A percentile compares a stretch with the other conserved stretches of the same genome.
phyloP scores from a whole-genome alignment of 2,113 vertebrate species.

The Nibea coibor region DNA sequence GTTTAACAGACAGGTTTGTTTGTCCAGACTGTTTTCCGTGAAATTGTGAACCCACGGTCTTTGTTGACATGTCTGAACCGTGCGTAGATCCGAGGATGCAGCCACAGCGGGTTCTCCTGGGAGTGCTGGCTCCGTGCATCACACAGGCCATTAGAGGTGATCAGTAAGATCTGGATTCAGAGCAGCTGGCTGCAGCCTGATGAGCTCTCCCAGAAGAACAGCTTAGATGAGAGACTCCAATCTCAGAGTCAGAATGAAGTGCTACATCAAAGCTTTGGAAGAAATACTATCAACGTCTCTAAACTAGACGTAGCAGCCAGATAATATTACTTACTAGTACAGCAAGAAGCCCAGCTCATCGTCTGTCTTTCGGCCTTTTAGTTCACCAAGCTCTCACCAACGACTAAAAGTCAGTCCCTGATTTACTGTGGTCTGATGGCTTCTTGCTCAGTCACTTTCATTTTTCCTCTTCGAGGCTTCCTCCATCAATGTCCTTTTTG shows the following conservation, averaged over 20 bases:
- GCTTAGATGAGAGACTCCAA: slow-evolving; percentile 21
- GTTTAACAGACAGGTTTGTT: slow-evolving; percentile 32
- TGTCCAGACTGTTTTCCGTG: slow-evolving; percentile 21
- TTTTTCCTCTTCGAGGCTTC: too few species aligned
- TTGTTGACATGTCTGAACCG: slow-evolving; percentile 12
- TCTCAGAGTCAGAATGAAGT: slow-evolving; percentile 35
- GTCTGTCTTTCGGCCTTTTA: too few species aligned
- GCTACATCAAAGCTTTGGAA: slow-evolving; percentile 13
- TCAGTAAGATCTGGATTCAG: slow-evolving; percentile 49
- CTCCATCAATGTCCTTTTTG: too few species aligned
- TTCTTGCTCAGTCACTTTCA: too few species aligned
- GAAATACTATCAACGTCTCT: slow-evolving; percentile 6
- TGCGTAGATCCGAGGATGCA: slow-evolving; percentile 34
- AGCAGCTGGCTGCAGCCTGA: slow-evolving; percentile 59
- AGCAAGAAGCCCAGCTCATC: too few species aligned
- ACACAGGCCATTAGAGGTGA: slow-evolving; percentile 59
- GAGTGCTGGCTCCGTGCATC: slow-evolving; percentile 31
- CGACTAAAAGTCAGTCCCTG: too few species aligned
- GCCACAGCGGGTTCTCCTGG: slow-evolving; percentile 19
- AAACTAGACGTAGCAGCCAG: too few species aligned
- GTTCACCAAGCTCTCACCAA: too few species aligned
- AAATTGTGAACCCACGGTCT: not conserved
- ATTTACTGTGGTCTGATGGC: too few species aligned
- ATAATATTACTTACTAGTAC: too few species aligned
- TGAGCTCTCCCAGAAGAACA: slow-evolving; percentile 45